phyloP scores from a whole-genome alignment of 1,140 invertebrate genomes.

The Arctopsyche grandis region DNA sequence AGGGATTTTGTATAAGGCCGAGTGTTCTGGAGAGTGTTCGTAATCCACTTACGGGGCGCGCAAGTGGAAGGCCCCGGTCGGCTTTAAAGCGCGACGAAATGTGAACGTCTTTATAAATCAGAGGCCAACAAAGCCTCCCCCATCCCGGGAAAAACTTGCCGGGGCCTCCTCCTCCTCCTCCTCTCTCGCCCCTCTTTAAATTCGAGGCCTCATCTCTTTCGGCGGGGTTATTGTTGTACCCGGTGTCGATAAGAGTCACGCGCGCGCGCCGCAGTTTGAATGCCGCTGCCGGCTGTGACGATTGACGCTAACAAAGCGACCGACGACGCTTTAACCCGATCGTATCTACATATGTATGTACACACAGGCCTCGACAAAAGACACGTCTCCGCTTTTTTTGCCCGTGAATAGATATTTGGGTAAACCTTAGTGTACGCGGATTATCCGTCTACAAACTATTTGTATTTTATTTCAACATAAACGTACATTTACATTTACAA shows the following conservation, averaged over 20 bases:
- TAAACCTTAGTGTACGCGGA: no score
- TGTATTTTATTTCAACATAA: no score
- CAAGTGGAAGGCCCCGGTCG: constrained; percentile 44
- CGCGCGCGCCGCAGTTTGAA: not conserved
- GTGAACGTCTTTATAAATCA: constrained; percentile 53
- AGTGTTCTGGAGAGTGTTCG: constrained; percentile 19
- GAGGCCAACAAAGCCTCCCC: constrained; percentile 42
- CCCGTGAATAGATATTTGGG: no score
- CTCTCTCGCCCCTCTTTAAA: constrained; percentile 30
- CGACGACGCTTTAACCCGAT: not conserved
- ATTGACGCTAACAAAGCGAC: not conserved
- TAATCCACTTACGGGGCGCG: constrained; percentile 46
- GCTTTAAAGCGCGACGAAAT: constrained; percentile 49
- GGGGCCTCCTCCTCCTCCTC: no score
- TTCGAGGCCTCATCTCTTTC: not conserved
- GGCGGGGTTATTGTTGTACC: not conserved
- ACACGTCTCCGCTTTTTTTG: no score
- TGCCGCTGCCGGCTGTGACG: not conserved
- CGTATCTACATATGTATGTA: no score
- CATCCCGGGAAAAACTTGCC: constrained; percentile 19
- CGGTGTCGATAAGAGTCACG: not conserved
- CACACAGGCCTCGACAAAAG: no score
- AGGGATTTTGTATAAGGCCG: constrained; percentile 11
- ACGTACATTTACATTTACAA: no score
- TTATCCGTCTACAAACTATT: no score